A percentile compares a stretch with the other conserved stretches of the same genome.
These are phyloP conservation scores for Dynastes maya DNA, from an alignment of 2,888 invertebrate genomes.

Conservation along the genomic window DNA sequence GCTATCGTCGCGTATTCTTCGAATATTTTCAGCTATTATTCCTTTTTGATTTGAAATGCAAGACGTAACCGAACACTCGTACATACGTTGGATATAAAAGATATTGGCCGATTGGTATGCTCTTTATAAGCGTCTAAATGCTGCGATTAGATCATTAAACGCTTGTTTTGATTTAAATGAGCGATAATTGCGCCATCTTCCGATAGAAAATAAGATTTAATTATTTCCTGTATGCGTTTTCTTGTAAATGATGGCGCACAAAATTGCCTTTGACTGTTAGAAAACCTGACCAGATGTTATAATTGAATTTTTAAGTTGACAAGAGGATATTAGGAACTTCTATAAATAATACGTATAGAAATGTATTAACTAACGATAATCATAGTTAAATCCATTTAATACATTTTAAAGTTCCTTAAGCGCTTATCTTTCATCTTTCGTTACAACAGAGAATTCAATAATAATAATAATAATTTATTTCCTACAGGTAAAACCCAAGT, in stretches of 20 bases:
- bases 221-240: neutral
- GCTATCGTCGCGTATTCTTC: neutral
- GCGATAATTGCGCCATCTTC: neutral
- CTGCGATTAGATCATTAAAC: neutral
- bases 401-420: too few species aligned
- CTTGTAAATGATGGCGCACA: neutral
- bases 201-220: neutral
- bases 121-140: neutral
- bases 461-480: too few species aligned
- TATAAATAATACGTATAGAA: too few species aligned
- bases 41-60: constrained; percentile 3
- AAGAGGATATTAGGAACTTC: neutral
- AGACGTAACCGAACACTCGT: neutral
- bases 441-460: too few species aligned
- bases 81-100: neutral
- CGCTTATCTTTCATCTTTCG: too few species aligned
- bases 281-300: neutral
- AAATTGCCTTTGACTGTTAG: neutral
- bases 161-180: neutral
- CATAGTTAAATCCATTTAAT: too few species aligned
- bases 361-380: too few species aligned
- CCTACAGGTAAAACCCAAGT: too few species aligned
- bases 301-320: neutral
- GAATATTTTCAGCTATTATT: neutral
- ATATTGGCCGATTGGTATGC: neutral